Evolutionary conservation across 2,888 invertebrate genomes (phyloP).

Genomic region (Drosophila ezoana): DNA sequence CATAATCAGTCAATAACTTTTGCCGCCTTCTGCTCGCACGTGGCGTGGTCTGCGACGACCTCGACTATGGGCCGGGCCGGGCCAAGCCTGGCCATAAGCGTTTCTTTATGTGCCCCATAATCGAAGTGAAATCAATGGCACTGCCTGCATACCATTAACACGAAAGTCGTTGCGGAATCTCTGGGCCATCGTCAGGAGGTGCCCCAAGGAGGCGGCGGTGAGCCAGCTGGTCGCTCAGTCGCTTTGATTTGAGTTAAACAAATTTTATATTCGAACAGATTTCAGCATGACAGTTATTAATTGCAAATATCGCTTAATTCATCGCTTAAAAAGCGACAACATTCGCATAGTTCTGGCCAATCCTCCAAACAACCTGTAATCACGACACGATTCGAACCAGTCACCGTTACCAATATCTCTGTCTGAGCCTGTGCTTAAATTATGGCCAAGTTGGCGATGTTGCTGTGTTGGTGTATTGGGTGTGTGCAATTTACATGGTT

Average conservation of each 20-base stretch:
- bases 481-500: slow-evolving; percentile 79
- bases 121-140: slow-evolving; percentile 82
- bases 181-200: slow-evolving; percentile 63
- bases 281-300: slow-evolving; percentile 84
- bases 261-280: slow-evolving; percentile 80
- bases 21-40: slow-evolving; percentile 78
- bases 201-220: slow-evolving; percentile 11
- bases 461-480: slow-evolving; percentile 10
- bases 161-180: slow-evolving; percentile 77
- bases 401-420: slow-evolving; percentile 52
- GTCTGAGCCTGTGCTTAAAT: slow-evolving; percentile 25
- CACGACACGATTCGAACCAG: slow-evolving; percentile 70
- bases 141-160: slow-evolving; percentile 80
- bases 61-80: slow-evolving; percentile 49
- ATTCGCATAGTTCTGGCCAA: slow-evolving; percentile 70
- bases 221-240: slow-evolving; percentile 20
- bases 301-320: slow-evolving; percentile 84
- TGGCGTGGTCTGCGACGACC: slow-evolving; percentile 67
- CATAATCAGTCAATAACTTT: slow-evolving; percentile 82
- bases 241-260: slow-evolving; percentile 78
- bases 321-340: slow-evolving; percentile 82
- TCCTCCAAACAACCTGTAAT: slow-evolving; percentile 77
- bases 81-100: slow-evolving; percentile 50
- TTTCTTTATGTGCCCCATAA: slow-evolving; percentile 76
- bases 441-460: slow-evolving; percentile 42